Percentiles rank a stretch among this genome's conserved stretches.
These are phyloP conservation scores for Muscicapa adusta DNA, from an alignment of 2,113 vertebrate species.

Conservation along the genomic window DNA sequence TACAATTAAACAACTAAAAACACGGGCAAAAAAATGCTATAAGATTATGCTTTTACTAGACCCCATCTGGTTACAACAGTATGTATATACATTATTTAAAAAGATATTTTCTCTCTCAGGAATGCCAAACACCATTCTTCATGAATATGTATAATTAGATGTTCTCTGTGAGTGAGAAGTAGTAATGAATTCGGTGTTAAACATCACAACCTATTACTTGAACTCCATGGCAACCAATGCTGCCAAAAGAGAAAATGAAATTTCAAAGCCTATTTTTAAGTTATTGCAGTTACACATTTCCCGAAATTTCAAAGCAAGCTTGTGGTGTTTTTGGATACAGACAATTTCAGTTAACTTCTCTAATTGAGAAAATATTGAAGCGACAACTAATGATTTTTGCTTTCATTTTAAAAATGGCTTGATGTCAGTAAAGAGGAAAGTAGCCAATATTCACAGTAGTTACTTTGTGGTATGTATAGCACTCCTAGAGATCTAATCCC, in stretches of 20 bases:
- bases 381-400: background rate
- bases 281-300: conserved; percentile 67
- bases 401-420: background rate
- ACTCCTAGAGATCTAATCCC: background rate
- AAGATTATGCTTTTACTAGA: background rate
- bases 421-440: background rate
- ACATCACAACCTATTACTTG: conserved; percentile 84
- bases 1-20: background rate
- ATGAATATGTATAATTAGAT: conserved; percentile 84
- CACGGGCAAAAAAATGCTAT: background rate
- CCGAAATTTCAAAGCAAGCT: conserved; percentile 65
- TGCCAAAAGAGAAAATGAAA: conserved; percentile 75
- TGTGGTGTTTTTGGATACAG: conserved; percentile 56
- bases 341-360: conserved; percentile 53
- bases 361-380: background rate
- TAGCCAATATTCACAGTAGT: background rate
- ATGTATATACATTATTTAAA: background rate
- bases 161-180: conserved; percentile 79
- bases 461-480: background rate
- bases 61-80: background rate
- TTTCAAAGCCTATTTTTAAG: conserved; percentile 75
- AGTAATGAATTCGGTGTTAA: conserved; percentile 86
- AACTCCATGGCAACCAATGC: conserved; percentile 79
- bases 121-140: conserved; percentile 65
- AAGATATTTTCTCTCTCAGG: conserved; percentile 33